Evolutionary conservation across 2,113 vertebrate species (phyloP), one percentile per base, ranked within the genome.

Genomic region (Odocoileus virginianus): DNA sequence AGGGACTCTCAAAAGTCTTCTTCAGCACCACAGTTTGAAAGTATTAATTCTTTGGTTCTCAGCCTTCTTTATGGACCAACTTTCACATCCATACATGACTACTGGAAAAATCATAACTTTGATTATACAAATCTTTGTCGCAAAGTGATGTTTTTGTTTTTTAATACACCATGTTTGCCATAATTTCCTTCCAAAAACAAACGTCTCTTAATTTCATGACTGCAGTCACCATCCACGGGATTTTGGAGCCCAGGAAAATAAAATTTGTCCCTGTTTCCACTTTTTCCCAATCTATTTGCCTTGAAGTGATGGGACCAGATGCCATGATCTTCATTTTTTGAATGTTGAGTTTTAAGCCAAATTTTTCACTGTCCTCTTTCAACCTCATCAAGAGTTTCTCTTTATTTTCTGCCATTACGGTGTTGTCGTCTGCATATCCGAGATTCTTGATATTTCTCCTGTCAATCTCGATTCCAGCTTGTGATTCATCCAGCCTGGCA

Each of bases 31-130:
- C n/a, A 21, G 0, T 71, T 36, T 36, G 19, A 71, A 10, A 71
- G 17, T 36, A 71, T 71, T n/a, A 36, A 21, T 71, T 71, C 19
- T 71, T 36, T 71, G 64, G 64, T 0, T 0, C 17, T 71, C n/a
- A 71, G 64, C 64, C 4, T 71, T 71, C 64, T 23, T 71, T 23
- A 71, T 36, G 64, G n/a, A 36, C 19, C n/a, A 71, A 71, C 2
- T 36, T 71, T 12, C n/a, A 71, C n/a, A 36, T 36, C n/a, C 2
- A 36, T 36, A 12, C 64, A 23, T 36, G 17, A 71, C n/a, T 21
- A 6, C 64, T 36, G 17, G 64, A 36, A 36, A 71, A 71, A 11
- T 10, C n/a, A n/a, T 36, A 71, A 36, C n/a, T 36, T 71, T 71
- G 17, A 36, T 19, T 11, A 36, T 23, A 23, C 64, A 71, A 9